A percentile compares a stretch with the other conserved stretches of the same genome.
phyloP scores from a whole-genome alignment of 2,113 vertebrate genomes.

The Empidonax alnorum region DNA sequence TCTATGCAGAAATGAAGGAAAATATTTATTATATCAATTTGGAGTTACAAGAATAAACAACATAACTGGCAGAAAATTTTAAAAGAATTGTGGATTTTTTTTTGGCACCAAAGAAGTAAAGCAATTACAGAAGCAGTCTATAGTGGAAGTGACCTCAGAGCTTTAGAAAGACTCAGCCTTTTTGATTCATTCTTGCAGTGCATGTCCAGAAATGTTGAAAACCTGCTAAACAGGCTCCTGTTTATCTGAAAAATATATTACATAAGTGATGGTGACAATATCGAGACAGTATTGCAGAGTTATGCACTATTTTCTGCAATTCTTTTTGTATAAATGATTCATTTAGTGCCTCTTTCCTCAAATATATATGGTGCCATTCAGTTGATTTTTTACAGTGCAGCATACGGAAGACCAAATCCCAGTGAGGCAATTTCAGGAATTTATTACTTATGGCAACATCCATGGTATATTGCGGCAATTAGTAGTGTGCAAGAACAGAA shows the following conservation, averaged over 20 bases:
- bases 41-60: not conserved
- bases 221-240: not conserved
- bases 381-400: not conserved
- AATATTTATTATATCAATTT: not conserved
- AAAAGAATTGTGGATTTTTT: not conserved
- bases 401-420: not conserved
- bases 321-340: not conserved
- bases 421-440: not conserved
- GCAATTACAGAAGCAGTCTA: not conserved
- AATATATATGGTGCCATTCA: not conserved
- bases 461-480: conserved; percentile 36
- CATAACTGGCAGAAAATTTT: not conserved
- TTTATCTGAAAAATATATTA: not conserved
- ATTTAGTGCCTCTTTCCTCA: not conserved
- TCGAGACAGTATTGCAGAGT: not conserved
- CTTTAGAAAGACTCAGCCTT: not conserved
- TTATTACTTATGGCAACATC: not conserved
- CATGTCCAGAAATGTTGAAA: not conserved
- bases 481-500: conserved; percentile 1
- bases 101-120: not conserved
- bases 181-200: not conserved
- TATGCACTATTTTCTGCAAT: not conserved
- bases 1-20: not conserved
- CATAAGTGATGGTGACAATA: not conserved
- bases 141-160: not conserved